Evolutionary conservation across 2,888 invertebrate species (phyloP), one percentile per base, ranked within the genome.

Genomic region (Caenorhabditis afra): DNA sequence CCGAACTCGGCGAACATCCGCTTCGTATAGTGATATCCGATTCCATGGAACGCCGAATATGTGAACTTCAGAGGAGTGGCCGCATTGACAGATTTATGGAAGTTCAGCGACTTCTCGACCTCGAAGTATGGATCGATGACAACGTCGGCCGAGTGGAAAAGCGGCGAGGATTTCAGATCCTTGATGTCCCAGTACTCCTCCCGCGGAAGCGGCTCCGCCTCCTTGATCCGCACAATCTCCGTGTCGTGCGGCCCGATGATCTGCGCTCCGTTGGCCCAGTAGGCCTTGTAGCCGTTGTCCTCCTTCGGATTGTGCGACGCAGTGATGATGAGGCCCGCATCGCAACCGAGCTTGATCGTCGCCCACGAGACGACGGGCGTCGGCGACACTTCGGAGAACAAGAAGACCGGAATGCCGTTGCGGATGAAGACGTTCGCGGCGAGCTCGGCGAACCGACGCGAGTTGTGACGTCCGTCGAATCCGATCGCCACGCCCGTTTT

Each of bases 1-100:
- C 94, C 94, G 59, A 94, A 94, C 11, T 92, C 91, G 81, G 94
- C 91, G 89, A 97, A 95, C 1, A 95, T 94, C 84, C 93, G 92
- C 68, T 93, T 91, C 76, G 97, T 93, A 89, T 93, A 96, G 1
- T 93, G 91, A 90, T 94, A 94, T 0, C 97, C 97, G 4, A 99
- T 97, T 4, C 99, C 99, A 90, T 99, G 99, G 95, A 99, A 96
- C 0, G 98, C 95, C 12, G 97, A 96, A 90, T 97, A 98, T 0
- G 95, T 94, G 81, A 95, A 94, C 62, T 93, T 93, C 0, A 95
- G 90, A 0, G 92, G 91, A 0, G 91, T 88, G 12, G 81, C 76
- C 11, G 76, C 70, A 74, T 91, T 91, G 39, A 85, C 61, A 0
- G 82, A 82, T 68, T 88, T 85, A 59, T 79, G 58, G 65, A 77